These are phyloP conservation scores for Apodemia duryi DNA, from an alignment of 2,888 invertebrate species.

Conservation along the genomic window DNA sequence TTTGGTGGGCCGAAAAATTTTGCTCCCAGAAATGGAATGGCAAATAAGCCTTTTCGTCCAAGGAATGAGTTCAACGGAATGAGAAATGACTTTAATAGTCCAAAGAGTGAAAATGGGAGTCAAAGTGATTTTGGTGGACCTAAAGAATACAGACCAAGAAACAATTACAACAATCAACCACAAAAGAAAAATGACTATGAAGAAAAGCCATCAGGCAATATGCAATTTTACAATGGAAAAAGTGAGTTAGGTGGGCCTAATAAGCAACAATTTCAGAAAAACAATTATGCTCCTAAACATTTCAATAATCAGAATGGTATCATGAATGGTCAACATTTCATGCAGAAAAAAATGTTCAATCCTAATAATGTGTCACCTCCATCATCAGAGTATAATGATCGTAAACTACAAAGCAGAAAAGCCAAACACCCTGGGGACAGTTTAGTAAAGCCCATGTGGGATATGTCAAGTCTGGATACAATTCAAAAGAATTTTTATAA, in stretches of 20 bases:
- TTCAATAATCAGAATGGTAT: constrained; percentile 55
- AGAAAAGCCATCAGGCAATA: constrained; percentile 58
- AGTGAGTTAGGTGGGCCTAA: constrained; percentile 74
- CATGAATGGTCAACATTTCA: constrained; percentile 50
- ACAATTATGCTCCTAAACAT: constrained; percentile 60
- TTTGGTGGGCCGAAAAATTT: constrained; percentile 75
- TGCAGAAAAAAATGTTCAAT: constrained; percentile 59
- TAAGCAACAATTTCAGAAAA: constrained; percentile 59
- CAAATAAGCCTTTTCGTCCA: constrained; percentile 68
- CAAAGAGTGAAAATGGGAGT: constrained; percentile 60
- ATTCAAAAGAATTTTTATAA: constrained; percentile 96
- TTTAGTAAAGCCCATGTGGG: constrained; percentile 91
- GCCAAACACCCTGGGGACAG: constrained; percentile 86
- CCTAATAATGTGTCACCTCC: constrained; percentile 52
- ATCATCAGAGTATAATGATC: constrained; percentile 60
- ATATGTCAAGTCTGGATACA: constrained; percentile 84
- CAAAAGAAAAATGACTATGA: constrained; percentile 63
- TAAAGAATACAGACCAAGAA: constrained; percentile 65
- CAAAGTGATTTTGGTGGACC: constrained; percentile 72
- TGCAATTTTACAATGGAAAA: constrained; percentile 69
- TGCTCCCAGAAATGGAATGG: constrained; percentile 64
- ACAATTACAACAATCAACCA: constrained; percentile 63
- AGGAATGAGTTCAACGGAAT: constrained; percentile 71
- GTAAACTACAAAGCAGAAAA: constrained; percentile 81
- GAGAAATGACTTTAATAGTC: constrained; percentile 62